A percentile compares a stretch with the other conserved stretches of the same genome.
phyloP scores from a whole-genome alignment of 1,140 invertebrate species.

The Monochamus saltuarius region DNA sequence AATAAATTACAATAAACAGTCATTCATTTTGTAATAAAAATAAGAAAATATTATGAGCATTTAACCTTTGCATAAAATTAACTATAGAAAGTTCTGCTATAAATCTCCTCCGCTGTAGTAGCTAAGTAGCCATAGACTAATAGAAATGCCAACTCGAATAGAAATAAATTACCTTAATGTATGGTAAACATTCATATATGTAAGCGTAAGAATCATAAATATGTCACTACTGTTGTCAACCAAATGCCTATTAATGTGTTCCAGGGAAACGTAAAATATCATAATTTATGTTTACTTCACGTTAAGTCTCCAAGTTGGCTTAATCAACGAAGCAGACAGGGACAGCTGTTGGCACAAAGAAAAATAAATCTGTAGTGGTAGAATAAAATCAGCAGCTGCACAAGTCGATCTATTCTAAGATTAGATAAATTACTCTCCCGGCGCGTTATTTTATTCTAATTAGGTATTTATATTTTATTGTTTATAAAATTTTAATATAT shows the following conservation, averaged over 20 bases:
- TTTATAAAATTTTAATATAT: slow-evolving; percentile 38
- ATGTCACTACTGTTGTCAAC: slow-evolving; percentile 52
- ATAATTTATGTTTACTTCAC: slow-evolving; percentile 36
- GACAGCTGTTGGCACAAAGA: slow-evolving; percentile 12
- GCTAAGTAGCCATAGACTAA: slow-evolving; percentile 50
- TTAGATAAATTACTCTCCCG: slow-evolving; percentile 43
- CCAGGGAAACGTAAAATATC: slow-evolving; percentile 47
- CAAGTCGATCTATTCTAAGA: slow-evolving; percentile 43
- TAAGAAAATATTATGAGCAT: slow-evolving; percentile 39
- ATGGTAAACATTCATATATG: slow-evolving; percentile 54
- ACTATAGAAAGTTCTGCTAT: slow-evolving; percentile 42
- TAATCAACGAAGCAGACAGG: background rate
- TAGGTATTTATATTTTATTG: slow-evolving; percentile 44
- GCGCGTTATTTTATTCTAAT: slow-evolving; percentile 45
- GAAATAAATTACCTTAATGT: slow-evolving; percentile 54
- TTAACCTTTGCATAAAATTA: slow-evolving; percentile 41
- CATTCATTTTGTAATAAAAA: slow-evolving; percentile 39
- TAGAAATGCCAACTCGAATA: slow-evolving; percentile 51
- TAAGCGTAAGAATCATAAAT: slow-evolving; percentile 51
- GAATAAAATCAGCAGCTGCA: slow-evolving; percentile 37
- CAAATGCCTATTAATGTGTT: slow-evolving; percentile 54
- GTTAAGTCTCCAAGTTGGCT: slow-evolving; percentile 21
- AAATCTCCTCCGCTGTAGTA: slow-evolving; percentile 40
- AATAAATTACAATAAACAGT: slow-evolving; percentile 32
- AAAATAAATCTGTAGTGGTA: slow-evolving; percentile 18